These are phyloP conservation scores for Enteromius paludinosus DNA, from an alignment of 2,797 vertebrate genomes.

Conservation along the genomic window DNA sequence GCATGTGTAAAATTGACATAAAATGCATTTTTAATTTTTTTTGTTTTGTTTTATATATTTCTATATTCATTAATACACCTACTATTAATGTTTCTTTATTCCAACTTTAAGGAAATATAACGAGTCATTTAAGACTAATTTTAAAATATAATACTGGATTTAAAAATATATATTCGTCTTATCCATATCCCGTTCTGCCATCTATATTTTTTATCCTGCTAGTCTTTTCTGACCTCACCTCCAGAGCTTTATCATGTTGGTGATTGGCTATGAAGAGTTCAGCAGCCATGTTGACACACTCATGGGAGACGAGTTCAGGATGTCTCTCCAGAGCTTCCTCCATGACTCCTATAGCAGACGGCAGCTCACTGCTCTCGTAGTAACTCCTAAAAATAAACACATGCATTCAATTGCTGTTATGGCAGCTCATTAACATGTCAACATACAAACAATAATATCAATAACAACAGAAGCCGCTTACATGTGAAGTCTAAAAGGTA, in stretches of 20 bases:
- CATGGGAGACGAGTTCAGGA: constrained; percentile 88
- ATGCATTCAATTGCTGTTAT: not conserved
- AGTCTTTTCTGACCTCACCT: constrained; percentile 74
- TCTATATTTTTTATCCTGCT: not conserved
- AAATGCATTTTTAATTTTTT: not conserved
- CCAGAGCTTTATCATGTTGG: constrained; percentile 87
- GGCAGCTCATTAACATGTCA: not conserved
- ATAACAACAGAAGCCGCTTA: not conserved
- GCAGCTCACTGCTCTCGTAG: constrained; percentile 92
- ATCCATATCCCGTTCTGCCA: not conserved
- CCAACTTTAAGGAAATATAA: not conserved
- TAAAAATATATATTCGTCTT: not conserved
- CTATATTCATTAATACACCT: not conserved
- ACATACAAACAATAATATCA: not conserved
- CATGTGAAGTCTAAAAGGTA: not conserved
- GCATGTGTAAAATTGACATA: not conserved
- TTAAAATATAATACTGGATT: not conserved
- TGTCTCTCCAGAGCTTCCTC: constrained; percentile 91
- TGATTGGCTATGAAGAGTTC: constrained; percentile 92
- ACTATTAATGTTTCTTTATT: not conserved
- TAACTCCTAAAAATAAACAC: constrained; percentile 85
- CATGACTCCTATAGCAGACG: constrained; percentile 89
- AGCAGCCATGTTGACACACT: constrained; percentile 93
- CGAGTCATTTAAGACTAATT: not conserved
- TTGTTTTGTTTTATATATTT: not conserved